Percentiles rank a stretch among this genome's conserved stretches.
Evolutionary conservation across 1,140 invertebrate genomes (phyloP).

Genomic region (Triops longicaudatus): DNA sequence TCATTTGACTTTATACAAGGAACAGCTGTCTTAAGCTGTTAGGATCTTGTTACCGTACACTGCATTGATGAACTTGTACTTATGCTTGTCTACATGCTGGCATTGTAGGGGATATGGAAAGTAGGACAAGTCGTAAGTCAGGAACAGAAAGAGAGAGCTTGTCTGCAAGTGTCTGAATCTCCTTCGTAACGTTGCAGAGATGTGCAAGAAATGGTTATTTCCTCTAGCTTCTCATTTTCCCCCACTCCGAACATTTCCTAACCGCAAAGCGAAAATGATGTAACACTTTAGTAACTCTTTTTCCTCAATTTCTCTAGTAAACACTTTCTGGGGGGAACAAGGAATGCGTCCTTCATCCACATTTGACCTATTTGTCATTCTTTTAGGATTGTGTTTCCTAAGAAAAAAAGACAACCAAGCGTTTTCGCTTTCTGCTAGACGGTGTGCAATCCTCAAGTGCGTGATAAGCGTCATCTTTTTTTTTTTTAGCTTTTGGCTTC

Average conservation of each 20-base stretch:
- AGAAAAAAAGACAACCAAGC: not conserved
- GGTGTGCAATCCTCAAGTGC: not conserved
- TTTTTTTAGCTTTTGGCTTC: not conserved
- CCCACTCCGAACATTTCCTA: not conserved
- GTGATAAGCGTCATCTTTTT: not conserved
- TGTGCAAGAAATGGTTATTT: conserved; percentile 1
- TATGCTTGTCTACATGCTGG: not conserved
- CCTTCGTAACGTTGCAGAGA: not conserved
- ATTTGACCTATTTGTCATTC: not conserved
- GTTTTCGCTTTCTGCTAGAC: conserved; percentile 1
- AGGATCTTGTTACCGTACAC: too few relatives aligned
- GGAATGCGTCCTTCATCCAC: too few relatives aligned
- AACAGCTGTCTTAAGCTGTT: too few relatives aligned
- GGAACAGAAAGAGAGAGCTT: conserved; percentile 11
- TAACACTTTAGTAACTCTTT: not conserved
- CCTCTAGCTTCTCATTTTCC: not conserved
- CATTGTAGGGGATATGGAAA: not conserved
- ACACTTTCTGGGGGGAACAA: too few relatives aligned
- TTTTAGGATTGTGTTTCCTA: not conserved
- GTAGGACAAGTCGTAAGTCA: not conserved
- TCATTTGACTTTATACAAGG: too few relatives aligned
- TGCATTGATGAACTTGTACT: too few relatives aligned
- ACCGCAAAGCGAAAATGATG: not conserved
- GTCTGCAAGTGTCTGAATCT: not conserved
- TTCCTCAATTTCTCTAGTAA: not conserved